Base-by-base conservation (phyloP, 2,888 invertebrate genomes). In the Branchipolynoe longqiensis region DNA sequence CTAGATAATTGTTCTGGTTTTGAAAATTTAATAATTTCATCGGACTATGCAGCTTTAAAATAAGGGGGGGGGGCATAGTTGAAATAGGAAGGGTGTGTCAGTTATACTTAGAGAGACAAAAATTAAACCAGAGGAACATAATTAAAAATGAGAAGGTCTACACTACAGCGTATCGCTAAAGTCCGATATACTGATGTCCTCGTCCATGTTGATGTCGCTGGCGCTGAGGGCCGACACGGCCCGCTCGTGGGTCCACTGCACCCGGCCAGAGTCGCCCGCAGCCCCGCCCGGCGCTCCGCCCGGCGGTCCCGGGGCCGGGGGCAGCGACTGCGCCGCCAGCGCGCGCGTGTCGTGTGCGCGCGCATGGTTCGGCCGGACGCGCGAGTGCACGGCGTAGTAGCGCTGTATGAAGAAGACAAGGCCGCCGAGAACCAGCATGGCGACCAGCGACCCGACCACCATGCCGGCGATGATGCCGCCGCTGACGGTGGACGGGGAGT, bases 351-450 rank as follows among this genome's bases (percentile, higher is more conserved):
- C 78, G 8, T 78, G 48, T n/a, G 22, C 8, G 14, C 78, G 78
- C n/a, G 48, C 28, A 28, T 78, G 78, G 31, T 54, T 78, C 6
- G 78, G 78, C 31, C n/a, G 58, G 0, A 82, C 82, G 22, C 82
- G 84, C 36, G 73, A 31, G 41, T 84, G 84, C 1, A 84, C 33
- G 73, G 84, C 56, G 36, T 84, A 84, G 74, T 73, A 84, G 0
- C 84, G 73, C 74, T 84, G 84, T 2, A 84, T 74, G 31, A 84
- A 74, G 74, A 54, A 84, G 40, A 84, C 84, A 12, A 64, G 41
- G 0, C 31, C 40, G n/a, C 74, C 84, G 40, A 84, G 31, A n/a
- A 84, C 33, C 2, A 84, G 28, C 6, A 69, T 56, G 25, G 84
- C 84, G 12, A 74, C 31, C 48, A 84, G 38, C 0, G 56, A 84